phyloP scores from a whole-genome alignment of 2,888 invertebrate species.

The Metopia argyrocephala region DNA sequence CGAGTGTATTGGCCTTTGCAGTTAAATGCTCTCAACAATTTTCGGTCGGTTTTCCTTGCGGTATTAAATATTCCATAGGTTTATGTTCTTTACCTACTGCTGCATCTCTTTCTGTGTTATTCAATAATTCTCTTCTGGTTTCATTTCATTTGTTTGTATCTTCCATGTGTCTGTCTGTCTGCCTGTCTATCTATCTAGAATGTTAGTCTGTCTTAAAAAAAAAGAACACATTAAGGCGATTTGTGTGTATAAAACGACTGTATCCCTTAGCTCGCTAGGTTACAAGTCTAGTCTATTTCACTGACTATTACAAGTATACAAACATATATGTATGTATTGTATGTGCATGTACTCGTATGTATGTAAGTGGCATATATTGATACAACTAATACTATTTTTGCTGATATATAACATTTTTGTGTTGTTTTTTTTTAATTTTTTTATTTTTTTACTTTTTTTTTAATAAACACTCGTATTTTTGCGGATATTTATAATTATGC shows the following conservation, averaged over 20 bases:
- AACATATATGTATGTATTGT: not conserved
- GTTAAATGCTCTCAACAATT: not conserved
- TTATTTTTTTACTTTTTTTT: not conserved
- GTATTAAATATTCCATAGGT: slow-evolving; percentile 25
- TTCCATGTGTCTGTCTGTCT: not conserved
- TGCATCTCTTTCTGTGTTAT: not conserved
- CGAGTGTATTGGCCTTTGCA: not conserved
- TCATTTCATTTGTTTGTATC: not conserved
- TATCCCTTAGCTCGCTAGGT: not conserved
- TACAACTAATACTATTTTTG: slow-evolving; percentile 19
- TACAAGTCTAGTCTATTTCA: too few relatives aligned
- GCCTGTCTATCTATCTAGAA: not conserved
- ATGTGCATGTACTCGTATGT: slow-evolving; percentile 16
- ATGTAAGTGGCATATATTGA: slow-evolving; percentile 10
- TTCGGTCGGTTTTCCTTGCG: not conserved
- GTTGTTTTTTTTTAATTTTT: not conserved
- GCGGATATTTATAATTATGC: slow-evolving; percentile 24
- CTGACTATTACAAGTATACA: not conserved
- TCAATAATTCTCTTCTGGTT: not conserved
- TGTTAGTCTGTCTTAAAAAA: not conserved
- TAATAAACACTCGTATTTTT: not conserved
- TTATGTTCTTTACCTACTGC: not conserved
- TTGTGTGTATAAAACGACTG: not conserved
- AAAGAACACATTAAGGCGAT: not conserved
- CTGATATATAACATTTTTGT: not conserved